A percentile compares a stretch with the other conserved stretches of the same genome.
Evolutionary conservation across 1,140 invertebrate genomes (phyloP).

Genomic region (Ditylenchus dipsaci): DNA sequence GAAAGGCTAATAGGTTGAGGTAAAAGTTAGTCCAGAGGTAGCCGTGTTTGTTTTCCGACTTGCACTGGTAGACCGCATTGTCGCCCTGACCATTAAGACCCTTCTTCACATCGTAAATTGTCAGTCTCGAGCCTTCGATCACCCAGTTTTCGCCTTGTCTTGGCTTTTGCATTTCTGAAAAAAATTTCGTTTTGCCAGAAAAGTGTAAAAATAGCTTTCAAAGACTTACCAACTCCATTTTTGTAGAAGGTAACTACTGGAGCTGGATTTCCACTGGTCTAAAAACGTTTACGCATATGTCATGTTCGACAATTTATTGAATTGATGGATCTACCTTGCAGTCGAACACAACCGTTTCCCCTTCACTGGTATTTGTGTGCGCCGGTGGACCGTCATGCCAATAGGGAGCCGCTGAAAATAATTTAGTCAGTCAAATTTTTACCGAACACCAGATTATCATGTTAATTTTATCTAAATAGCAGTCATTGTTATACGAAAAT

Average conservation of each 20-base stretch:
- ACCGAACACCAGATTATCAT: no score
- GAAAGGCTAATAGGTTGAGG: constrained; percentile 84
- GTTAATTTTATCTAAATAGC: no score
- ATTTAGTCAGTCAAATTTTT: not conserved
- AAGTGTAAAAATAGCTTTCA: not conserved
- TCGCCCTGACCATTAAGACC: constrained; percentile 65
- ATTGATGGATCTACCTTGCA: no score
- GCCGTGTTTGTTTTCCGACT: constrained; percentile 91
- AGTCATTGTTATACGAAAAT: no score
- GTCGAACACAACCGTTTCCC: constrained; percentile 78
- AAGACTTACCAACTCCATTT: constrained; percentile 71
- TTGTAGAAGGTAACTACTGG: constrained; percentile 92
- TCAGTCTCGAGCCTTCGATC: constrained; percentile 68
- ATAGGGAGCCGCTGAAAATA: constrained; percentile 73
- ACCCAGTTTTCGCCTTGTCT: constrained; percentile 61
- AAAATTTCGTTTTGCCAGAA: constrained; percentile 2
- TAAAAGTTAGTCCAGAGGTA: constrained; percentile 78
- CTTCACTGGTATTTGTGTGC: constrained; percentile 82
- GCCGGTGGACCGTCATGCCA: constrained; percentile 81
- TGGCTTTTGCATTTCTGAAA: constrained; percentile 47
- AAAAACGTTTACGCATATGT: no score
- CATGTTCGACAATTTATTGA: no score
- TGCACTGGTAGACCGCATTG: constrained; percentile 96
- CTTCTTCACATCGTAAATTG: constrained; percentile 77
- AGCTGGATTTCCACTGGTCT: constrained; percentile 77